Evolutionary conservation across 1,140 invertebrate species (phyloP).

Genomic region (Ridgeia piscesae): DNA sequence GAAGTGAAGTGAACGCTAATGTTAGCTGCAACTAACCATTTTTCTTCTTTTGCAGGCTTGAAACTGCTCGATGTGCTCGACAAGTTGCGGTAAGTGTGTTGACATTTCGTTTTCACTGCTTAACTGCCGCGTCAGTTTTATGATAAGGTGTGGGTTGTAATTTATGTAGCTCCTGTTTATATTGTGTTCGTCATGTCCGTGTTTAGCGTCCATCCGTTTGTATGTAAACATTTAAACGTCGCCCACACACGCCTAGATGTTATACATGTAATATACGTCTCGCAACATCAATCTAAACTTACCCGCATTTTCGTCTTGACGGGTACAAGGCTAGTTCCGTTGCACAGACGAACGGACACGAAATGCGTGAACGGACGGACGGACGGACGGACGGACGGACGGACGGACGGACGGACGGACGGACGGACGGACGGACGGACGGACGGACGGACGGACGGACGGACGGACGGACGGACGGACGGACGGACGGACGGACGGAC

Average conservation of each 20-base stretch:
- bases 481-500: no score
- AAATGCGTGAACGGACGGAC: no score
- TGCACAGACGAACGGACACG: no score
- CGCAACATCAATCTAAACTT: background rate
- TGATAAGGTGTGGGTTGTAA: background rate
- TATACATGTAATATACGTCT: no score
- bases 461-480: no score
- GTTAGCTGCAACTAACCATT: background rate
- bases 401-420: no score
- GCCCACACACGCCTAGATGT: no score
- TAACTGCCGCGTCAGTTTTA: background rate
- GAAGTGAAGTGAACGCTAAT: background rate
- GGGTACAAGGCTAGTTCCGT: no score
- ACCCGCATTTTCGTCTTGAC: no score
- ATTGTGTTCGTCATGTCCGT: background rate
- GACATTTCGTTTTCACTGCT: slow-evolving; percentile 7
- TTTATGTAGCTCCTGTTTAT: background rate
- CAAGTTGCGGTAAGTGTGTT: slow-evolving; percentile 19
- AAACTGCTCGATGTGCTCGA: slow-evolving; percentile 14
- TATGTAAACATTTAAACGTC: background rate
- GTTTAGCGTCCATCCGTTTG: background rate
- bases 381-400: no score
- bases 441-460: no score
- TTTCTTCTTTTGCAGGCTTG: slow-evolving; percentile 18
- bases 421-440: no score